Base-by-base conservation (phyloP, 2,797 vertebrate genomes). In the Acanthurus tractus region DNA sequence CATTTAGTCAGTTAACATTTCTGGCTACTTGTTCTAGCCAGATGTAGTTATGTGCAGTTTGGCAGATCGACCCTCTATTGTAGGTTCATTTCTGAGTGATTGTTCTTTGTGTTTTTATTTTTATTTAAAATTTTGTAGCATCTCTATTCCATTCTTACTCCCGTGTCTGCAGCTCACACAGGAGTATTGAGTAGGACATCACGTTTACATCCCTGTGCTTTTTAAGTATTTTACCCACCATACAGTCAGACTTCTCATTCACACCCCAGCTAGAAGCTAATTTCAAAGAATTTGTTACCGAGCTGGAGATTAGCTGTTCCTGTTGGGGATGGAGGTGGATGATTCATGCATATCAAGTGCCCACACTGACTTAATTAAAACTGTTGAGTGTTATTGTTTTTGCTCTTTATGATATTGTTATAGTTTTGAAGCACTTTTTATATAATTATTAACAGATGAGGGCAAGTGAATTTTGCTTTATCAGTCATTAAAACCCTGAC, bases 201-300 rank as follows among this genome's bases (percentile, higher is more conserved):
- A 46, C 3, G 13, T 52, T 40, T 65, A 2, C 52, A 54, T 7
- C 29, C 29, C 36, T 53, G 7, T 15, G 44, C 4, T 23, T 53
- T 61, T 4, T 7, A 8, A n/a, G 15, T 49, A 40, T 38, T 38
- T 52, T 48, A 44, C 23, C 23, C 36, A 63, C 13, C 25, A 49
- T 42, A 44, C 38, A 3, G 46, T 42, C 6, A 12, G 38, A 44
- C 34, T 12, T 67, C 1, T 34, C 52, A 12, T 65, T 67, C 57
- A 69, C 61, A 73, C 72, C 25, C 64, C 48, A 58, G 36, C 54
- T 49, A n/a, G 29, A 25, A 75, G 42, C 46, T 62, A 3, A 48
- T 68, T 70, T 55, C 1, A 49, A 29, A 64, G n/a, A 29, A 56
- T 25, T 40, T 74, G 22, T 48, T 25, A 65, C 38, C 25, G 22